A percentile compares a stretch with the other conserved stretches of the same genome.
phyloP scores from a whole-genome alignment of 2,888 invertebrate genomes.

The Germaria angustata region DNA sequence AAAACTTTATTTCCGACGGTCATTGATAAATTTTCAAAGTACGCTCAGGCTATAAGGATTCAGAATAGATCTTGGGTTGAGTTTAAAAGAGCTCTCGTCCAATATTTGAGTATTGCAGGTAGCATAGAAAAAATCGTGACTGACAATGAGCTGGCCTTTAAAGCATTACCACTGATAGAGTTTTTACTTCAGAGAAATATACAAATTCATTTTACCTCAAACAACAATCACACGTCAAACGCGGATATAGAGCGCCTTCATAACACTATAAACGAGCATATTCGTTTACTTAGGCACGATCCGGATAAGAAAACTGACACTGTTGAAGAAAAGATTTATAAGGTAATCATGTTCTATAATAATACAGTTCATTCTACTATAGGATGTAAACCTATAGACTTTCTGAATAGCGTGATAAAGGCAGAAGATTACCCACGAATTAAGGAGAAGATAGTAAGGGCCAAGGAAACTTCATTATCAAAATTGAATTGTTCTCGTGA shows the following conservation, averaged over 20 bases:
- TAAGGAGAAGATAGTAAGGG: background rate
- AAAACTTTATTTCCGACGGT: background rate
- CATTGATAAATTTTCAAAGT: background rate
- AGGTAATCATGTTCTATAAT: conserved; percentile 64
- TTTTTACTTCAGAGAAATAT: background rate
- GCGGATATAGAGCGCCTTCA: conserved; percentile 56
- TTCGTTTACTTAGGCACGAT: conserved; percentile 65
- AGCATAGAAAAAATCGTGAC: background rate
- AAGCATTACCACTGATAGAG: background rate
- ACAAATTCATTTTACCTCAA: background rate
- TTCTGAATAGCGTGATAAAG: background rate
- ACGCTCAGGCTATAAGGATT: background rate
- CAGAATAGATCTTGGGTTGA: background rate
- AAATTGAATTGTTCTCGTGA: background rate
- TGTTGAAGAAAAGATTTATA: conserved; percentile 58
- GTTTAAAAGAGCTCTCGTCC: background rate
- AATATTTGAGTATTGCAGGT: too few species aligned
- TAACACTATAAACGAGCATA: conserved; percentile 67
- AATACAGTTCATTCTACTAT: conserved; percentile 60
- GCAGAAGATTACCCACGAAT: conserved; percentile 25
- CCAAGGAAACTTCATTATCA: background rate
- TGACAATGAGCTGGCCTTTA: background rate
- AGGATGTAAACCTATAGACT: background rate
- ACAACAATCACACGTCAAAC: background rate
- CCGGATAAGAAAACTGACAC: conserved; percentile 55